Percentiles rank a stretch among this genome's conserved stretches.
phyloP scores from a whole-genome alignment of 1,140 invertebrate genomes.

The Cydia strobilella region DNA sequence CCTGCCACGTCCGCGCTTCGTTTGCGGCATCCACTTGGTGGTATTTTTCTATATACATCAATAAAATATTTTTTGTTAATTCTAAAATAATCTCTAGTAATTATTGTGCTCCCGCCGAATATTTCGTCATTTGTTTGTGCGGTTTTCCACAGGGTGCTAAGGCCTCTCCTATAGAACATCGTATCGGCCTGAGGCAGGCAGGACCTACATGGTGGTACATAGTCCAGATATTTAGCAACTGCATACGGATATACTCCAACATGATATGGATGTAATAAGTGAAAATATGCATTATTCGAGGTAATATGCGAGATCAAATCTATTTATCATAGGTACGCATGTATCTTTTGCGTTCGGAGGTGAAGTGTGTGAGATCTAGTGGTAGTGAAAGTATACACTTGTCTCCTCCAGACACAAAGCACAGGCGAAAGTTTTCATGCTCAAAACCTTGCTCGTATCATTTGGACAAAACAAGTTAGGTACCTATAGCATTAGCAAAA shows the following conservation, averaged over 20 bases:
- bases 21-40: too few relatives aligned
- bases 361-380: not conserved
- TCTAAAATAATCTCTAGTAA: too few relatives aligned
- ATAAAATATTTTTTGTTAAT: too few relatives aligned
- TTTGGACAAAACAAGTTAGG: not conserved
- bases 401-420: not conserved
- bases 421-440: constrained; percentile 3
- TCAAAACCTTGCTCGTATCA: not conserved
- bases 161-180: too few relatives aligned
- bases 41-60: too few relatives aligned
- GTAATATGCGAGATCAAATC: not conserved
- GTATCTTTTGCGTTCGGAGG: not conserved
- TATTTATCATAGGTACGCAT: not conserved
- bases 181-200: too few relatives aligned
- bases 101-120: too few relatives aligned
- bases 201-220: too few relatives aligned
- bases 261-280: not conserved
- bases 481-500: not conserved
- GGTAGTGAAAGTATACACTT: constrained; percentile 2
- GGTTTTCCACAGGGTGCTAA: too few relatives aligned
- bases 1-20: too few relatives aligned
- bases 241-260: not conserved
- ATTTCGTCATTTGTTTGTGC: too few relatives aligned
- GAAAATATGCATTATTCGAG: not conserved
- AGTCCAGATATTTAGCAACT: too few relatives aligned